Evolutionary conservation across 2,888 invertebrate genomes (phyloP).

Genomic region (Syrphus vitripennis): DNA sequence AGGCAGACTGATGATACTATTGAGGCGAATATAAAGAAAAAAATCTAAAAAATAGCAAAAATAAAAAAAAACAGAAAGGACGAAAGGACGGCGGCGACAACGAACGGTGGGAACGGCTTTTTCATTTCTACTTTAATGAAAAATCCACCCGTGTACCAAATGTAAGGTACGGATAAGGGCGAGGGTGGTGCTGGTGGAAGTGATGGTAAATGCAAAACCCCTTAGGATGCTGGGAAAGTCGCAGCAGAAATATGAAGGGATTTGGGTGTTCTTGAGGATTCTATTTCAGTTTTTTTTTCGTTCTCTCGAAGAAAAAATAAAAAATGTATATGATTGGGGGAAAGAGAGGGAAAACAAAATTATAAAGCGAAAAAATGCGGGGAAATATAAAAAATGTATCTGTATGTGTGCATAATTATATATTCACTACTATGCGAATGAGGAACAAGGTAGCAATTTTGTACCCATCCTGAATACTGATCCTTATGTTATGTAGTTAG

Average conservation of each 20-base stretch:
- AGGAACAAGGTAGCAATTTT: slow-evolving; percentile 45
- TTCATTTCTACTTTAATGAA: slow-evolving; percentile 71
- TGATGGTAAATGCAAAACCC: slow-evolving; percentile 59
- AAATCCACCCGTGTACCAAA: slow-evolving; percentile 57
- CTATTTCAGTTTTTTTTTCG: slow-evolving; percentile 15
- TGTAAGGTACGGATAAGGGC: background rate
- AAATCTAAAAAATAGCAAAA: slow-evolving; percentile 22
- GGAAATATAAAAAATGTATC: slow-evolving; percentile 34
- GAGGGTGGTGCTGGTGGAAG: background rate
- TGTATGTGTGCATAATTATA: slow-evolving; percentile 63
- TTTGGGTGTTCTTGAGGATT: slow-evolving; percentile 64
- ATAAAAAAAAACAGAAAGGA: slow-evolving; percentile 26
- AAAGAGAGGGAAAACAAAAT: slow-evolving; percentile 52
- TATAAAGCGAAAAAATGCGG: slow-evolving; percentile 65
- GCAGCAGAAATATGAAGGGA: slow-evolving; percentile 62
- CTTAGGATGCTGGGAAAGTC: slow-evolving; percentile 58
- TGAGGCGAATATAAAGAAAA: slow-evolving; percentile 44
- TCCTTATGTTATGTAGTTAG: slow-evolving; percentile 34
- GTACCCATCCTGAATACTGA: slow-evolving; percentile 11
- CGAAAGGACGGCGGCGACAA: background rate
- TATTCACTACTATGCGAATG: slow-evolving; percentile 65
- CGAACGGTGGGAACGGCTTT: slow-evolving; percentile 63
- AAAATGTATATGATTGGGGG: background rate
- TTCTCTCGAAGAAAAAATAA: slow-evolving; percentile 2
- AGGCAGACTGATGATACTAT: slow-evolving; percentile 67